phyloP scores from a whole-genome alignment of 2,113 vertebrate genomes.

The Propithecus coquereli region DNA sequence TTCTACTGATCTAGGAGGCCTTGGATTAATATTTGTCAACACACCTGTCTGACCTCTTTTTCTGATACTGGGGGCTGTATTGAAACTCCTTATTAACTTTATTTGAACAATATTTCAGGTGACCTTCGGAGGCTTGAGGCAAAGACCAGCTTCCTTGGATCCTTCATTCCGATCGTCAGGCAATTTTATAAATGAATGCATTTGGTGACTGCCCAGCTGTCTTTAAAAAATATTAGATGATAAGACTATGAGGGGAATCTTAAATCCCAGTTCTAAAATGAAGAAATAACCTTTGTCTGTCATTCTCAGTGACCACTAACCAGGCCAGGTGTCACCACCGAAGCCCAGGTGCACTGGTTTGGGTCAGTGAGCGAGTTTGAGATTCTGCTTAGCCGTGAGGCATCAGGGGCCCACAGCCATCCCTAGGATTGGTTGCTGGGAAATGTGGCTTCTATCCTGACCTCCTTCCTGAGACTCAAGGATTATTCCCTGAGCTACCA shows the following conservation, averaged over 20 bases:
- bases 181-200: not conserved
- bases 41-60: not conserved
- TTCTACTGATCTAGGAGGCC: not conserved
- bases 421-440: accelerated
- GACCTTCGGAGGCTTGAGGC: not conserved
- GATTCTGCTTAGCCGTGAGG: not conserved
- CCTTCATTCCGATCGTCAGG: not conserved
- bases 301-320: not conserved
- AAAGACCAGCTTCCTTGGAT: not conserved
- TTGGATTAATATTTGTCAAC: not conserved
- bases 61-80: not conserved
- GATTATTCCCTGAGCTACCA: not conserved
- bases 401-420: accelerated
- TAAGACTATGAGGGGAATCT: not conserved
- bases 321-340: not conserved
- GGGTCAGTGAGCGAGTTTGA: not conserved
- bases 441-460: not conserved
- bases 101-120: not conserved
- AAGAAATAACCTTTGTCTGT: not conserved
- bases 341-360: not conserved
- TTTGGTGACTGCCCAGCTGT: not conserved
- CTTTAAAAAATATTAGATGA: not conserved
- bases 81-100: not conserved
- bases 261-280: not conserved
- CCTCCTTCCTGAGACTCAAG: no score